Percentiles rank a stretch among this genome's conserved stretches.
These are phyloP conservation scores for Drosophila longiperda DNA, from an alignment of 2,888 invertebrate species.

Conservation along the genomic window DNA sequence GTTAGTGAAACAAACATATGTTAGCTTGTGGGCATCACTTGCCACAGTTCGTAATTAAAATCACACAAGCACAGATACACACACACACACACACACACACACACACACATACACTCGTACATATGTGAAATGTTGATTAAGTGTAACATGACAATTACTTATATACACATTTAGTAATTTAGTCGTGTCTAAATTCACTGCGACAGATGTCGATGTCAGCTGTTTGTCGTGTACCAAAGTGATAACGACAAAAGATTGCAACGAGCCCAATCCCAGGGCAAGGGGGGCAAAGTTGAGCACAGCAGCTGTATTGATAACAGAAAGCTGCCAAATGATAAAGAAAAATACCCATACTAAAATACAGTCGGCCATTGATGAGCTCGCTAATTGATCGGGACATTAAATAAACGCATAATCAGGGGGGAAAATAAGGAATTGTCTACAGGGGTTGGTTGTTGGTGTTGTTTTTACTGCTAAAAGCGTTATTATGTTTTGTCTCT, in stretches of 20 bases:
- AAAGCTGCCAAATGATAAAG: constrained; percentile 26
- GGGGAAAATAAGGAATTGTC: neutral
- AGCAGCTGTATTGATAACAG: constrained; percentile 33
- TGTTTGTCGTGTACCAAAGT: constrained; percentile 59
- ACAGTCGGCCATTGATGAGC: constrained; percentile 1
- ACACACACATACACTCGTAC: neutral
- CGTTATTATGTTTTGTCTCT: neutral
- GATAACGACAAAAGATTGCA: constrained; percentile 62
- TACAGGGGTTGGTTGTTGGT: neutral
- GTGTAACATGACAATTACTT: constrained; percentile 74
- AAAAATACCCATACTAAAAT: constrained; percentile 4
- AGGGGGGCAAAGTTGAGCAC: constrained; percentile 3
- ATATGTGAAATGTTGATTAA: constrained; percentile 61
- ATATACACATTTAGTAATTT: constrained; percentile 66
- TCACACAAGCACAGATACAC: constrained; percentile 13
- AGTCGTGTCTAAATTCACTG: constrained; percentile 69
- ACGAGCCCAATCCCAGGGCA: constrained; percentile 21
- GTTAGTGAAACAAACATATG: constrained; percentile 39
- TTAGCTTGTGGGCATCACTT: constrained; percentile 23
- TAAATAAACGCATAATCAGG: neutral
- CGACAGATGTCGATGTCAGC: constrained; percentile 76
- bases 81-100: constrained; percentile 4
- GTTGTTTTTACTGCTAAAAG: neutral
- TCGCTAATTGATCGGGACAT: constrained; percentile 8
- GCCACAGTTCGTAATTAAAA: constrained; percentile 44